These are phyloP conservation scores for Megathymus violae DNA, from an alignment of 1,140 invertebrate genomes.

Conservation along the genomic window DNA sequence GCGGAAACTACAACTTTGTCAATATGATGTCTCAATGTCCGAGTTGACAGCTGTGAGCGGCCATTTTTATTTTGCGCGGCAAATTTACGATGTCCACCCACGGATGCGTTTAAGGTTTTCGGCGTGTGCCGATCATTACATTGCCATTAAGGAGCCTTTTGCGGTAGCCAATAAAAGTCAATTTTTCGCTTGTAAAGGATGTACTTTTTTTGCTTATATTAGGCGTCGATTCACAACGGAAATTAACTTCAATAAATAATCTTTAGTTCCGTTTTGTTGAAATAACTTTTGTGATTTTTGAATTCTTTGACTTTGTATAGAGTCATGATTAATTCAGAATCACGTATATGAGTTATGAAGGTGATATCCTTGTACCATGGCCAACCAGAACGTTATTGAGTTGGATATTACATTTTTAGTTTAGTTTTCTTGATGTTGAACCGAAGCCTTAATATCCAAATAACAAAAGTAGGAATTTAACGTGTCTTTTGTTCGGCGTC, in stretches of 20 bases:
- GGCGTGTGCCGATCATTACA: conserved; percentile 41
- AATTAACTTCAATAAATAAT: neutral
- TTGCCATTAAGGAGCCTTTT: conserved; percentile 47
- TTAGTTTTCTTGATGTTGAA: conserved; percentile 11
- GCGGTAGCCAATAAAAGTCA: conserved; percentile 37
- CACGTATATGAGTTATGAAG: neutral
- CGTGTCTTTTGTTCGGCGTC: conserved; percentile 54
- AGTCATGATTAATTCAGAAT: no score
- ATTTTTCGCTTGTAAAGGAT: conserved; percentile 35
- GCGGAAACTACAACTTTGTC: conserved; percentile 30
- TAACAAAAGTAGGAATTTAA: conserved; percentile 63
- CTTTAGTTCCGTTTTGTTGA: conserved; percentile 11
- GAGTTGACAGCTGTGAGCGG: conserved; percentile 69
- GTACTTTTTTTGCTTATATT: conserved; percentile 19
- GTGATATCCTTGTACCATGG: no score
- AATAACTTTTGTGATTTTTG: neutral
- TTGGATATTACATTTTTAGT: neutral
- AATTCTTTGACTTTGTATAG: no score
- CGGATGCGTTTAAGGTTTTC: conserved; percentile 44
- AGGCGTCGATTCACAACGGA: neutral
- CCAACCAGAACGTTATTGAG: no score
- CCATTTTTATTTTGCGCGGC: conserved; percentile 63
- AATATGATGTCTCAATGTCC: conserved; percentile 63
- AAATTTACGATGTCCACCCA: conserved; percentile 65
- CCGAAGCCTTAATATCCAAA: conserved; percentile 48